Evolutionary conservation across 2,888 invertebrate species (phyloP), one percentile per base, ranked within the genome.

Genomic region (Lithodes maja): DNA sequence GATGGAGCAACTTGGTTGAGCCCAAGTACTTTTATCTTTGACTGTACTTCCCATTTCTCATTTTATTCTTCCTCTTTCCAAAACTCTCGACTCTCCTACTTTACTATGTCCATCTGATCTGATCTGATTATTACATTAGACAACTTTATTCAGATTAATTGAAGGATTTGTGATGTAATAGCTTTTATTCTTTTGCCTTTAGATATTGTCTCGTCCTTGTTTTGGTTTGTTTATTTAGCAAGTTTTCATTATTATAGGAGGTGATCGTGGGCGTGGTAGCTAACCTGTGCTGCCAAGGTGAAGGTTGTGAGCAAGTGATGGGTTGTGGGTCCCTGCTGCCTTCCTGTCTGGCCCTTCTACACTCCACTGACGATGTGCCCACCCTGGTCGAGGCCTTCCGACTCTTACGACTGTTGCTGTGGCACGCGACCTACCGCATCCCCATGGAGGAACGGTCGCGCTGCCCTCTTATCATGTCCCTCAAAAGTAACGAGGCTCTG

Each of bases 251-350:
- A 87, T 79, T 53, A n/a, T 92, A 95, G 95, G 98, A 98, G 94
- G 97, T 98, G 92, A 94, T 97, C 69, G 94, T 98, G 17, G 98
- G 98, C 3, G 97, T 97, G 86, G 94, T 97, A 89, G 97, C 96
- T 0, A 98, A 98, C 93, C 96, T 98, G 95, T 96, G 96, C 91
- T 96, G 96, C 92, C 95, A 96, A 90, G 94, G 95, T 88, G 95
- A 95, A 90, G 95, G 96, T 1, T 95, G 96, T 33, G 94, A 94
- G 84, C 94, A 94, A 52, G 94, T 96, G 15, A 94, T 96, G 54
- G 94, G 94, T 49, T 95, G 95, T 87, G 91, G 87, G 85, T 86
- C 50, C 94, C 95, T 77, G 50, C 88, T 89, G 12, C 71, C 54
- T 33, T 84, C 88, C 17, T 89, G 88, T 68, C 68, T 89, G 68